These are phyloP conservation scores for Myioborus melanocephalus DNA, from an alignment of 2,797 vertebrate species.

Conservation along the genomic window DNA sequence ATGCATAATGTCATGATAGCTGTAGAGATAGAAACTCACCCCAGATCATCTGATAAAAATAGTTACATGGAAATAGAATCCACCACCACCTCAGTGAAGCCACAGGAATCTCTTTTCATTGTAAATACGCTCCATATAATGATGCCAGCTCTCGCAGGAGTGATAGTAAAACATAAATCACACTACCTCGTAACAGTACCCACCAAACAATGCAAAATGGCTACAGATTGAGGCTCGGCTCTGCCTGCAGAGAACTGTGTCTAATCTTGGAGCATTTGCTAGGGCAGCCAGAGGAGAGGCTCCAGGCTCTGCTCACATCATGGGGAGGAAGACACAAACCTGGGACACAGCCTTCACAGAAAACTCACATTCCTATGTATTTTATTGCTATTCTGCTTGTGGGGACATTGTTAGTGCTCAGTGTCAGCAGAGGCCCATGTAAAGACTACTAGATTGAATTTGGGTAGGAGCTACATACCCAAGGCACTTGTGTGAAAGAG, in stretches of 20 bases:
- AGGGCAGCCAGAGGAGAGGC: neutral
- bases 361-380: neutral
- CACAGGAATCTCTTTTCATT: slow-evolving; percentile 35
- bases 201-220: slow-evolving; percentile 9
- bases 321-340: neutral
- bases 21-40: neutral
- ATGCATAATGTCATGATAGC: neutral
- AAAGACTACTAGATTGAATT: neutral
- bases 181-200: slow-evolving; percentile 2
- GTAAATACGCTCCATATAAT: neutral
- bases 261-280: neutral
- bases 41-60: neutral
- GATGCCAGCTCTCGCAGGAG: neutral
- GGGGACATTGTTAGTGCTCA: neutral
- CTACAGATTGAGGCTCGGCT: neutral
- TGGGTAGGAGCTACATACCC: neutral
- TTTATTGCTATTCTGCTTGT: neutral
- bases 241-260: neutral
- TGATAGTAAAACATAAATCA: slow-evolving; percentile 16
- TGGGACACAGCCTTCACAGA: neutral
- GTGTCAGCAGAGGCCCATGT: neutral
- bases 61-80: slow-evolving; percentile 18
- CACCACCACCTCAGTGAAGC: neutral
- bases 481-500: neutral
- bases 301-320: neutral